These are phyloP conservation scores for Cotesia congregata DNA, from an alignment of 2,888 invertebrate species.

Conservation along the genomic window DNA sequence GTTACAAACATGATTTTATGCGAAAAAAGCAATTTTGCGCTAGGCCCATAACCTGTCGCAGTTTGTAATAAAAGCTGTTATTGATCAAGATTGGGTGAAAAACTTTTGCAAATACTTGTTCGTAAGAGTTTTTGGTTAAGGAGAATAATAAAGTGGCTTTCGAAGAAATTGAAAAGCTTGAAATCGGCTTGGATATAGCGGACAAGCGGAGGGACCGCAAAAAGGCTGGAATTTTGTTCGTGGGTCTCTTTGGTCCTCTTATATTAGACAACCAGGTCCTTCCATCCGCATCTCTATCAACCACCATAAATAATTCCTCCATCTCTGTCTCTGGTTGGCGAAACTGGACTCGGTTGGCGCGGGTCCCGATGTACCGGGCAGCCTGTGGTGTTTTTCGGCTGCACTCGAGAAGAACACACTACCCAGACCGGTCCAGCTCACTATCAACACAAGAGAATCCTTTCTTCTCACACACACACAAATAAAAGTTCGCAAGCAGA, in stretches of 20 bases:
- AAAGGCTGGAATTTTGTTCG: conserved; percentile 64
- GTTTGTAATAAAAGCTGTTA: too few species aligned
- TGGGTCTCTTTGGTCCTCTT: conserved; percentile 53
- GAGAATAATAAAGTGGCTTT: not conserved
- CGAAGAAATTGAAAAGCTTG: conserved; percentile 7
- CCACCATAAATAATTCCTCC: conserved; percentile 68
- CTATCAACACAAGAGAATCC: conserved; percentile 17
- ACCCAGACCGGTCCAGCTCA: conserved; percentile 36
- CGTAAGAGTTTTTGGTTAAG: too few species aligned
- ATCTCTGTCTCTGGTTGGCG: conserved; percentile 37
- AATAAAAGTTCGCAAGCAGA: conserved; percentile 1
- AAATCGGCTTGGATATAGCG: conserved; percentile 35
- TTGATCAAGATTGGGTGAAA: too few species aligned
- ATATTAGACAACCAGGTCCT: conserved; percentile 62
- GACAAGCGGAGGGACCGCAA: conserved; percentile 48
- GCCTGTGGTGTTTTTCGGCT: conserved; percentile 47
- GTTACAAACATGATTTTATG: too few species aligned
- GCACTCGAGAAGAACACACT: conserved; percentile 34
- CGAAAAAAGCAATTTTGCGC: too few species aligned
- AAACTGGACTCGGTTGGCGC: conserved; percentile 46
- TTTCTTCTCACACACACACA: not conserved
- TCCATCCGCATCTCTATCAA: conserved; percentile 67
- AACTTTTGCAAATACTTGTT: too few species aligned
- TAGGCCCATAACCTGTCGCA: too few species aligned
- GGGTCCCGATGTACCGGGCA: conserved; percentile 45